Evolutionary conservation across 2,113 vertebrate species (phyloP).

Genomic region (Scomber scombrus): DNA sequence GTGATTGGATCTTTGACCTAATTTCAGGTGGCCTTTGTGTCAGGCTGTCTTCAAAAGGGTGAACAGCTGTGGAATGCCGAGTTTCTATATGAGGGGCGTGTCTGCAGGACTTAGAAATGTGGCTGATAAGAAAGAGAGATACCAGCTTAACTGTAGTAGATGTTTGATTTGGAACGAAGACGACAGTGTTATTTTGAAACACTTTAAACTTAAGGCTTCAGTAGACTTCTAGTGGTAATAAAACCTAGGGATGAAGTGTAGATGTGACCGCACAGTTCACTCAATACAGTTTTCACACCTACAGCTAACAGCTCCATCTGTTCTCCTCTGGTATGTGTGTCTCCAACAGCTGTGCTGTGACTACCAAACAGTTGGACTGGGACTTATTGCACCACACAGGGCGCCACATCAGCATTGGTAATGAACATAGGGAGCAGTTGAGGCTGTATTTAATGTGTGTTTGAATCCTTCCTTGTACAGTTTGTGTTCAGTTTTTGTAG

Average conservation of each 20-base stretch:
- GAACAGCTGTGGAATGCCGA: slow-evolving; percentile 43
- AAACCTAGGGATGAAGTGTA: not conserved
- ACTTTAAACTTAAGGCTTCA: not conserved
- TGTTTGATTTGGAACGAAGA: slow-evolving; percentile 47
- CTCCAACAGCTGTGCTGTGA: slow-evolving; percentile 46
- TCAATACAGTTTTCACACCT: not conserved
- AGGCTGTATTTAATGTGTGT: not conserved
- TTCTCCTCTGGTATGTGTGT: slow-evolving; percentile 36
- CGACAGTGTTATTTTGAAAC: not conserved
- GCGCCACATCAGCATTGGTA: not conserved
- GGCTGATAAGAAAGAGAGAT: slow-evolving; percentile 66
- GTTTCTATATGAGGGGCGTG: slow-evolving; percentile 71
- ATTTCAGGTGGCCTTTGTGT: slow-evolving; percentile 33
- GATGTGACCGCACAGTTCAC: not conserved
- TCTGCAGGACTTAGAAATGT: slow-evolving; percentile 27
- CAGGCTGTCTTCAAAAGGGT: slow-evolving; percentile 19
- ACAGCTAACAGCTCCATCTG: slow-evolving; percentile 41
- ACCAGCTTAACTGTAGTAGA: slow-evolving; percentile 21
- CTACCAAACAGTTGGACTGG: slow-evolving; percentile 3
- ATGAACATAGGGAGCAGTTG: not conserved
- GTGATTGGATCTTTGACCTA: slow-evolving; percentile 34
- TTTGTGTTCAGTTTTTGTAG: slow-evolving; percentile 31
- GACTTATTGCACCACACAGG: not conserved
- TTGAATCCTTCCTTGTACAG: not conserved
- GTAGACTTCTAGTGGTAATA: not conserved